A percentile compares a stretch with the other conserved stretches of the same genome.
Evolutionary conservation across 2,888 invertebrate genomes (phyloP).

Genomic region (Hypselothyrea guttata): DNA sequence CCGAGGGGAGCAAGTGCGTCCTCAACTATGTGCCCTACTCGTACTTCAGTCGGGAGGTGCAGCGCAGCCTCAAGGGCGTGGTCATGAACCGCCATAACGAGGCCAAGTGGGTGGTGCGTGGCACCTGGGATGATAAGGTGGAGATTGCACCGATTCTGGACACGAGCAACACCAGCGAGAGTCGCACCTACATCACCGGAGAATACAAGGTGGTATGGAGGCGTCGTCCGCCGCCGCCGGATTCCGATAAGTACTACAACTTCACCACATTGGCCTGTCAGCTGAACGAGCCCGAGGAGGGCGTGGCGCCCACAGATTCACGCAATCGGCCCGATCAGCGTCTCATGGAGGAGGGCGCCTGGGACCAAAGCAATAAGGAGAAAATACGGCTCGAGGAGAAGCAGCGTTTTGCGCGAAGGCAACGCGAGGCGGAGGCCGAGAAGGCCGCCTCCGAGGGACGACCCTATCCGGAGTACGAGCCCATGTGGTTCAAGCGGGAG

Average conservation of each 20-base stretch:
- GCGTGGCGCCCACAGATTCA: conserved; percentile 97
- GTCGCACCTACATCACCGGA: conserved; percentile 96
- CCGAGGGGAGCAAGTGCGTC: conserved; percentile 95
- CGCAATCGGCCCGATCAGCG: conserved; percentile 97
- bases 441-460: conserved; percentile 85
- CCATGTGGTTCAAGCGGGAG: conserved; percentile 94
- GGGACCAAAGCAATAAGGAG: conserved; percentile 95
- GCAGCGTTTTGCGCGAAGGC: conserved; percentile 91
- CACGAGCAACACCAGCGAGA: conserved; percentile 86
- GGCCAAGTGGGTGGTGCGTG: conserved; percentile 89
- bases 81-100: conserved; percentile 88
- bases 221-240: conserved; percentile 88
- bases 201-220: conserved; percentile 94
- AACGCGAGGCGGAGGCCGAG: conserved; percentile 91
- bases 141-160: conserved; percentile 95
- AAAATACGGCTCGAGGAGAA: conserved; percentile 96
- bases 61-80: conserved; percentile 93
- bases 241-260: conserved; percentile 92
- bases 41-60: conserved; percentile 98
- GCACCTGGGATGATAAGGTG: conserved; percentile 98
- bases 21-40: conserved; percentile 99
- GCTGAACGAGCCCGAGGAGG: conserved; percentile 96
- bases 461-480: conserved; percentile 89
- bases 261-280: conserved; percentile 98
- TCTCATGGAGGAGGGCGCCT: conserved; percentile 96